Percentiles rank a stretch among this genome's conserved stretches.
phyloP scores from a whole-genome alignment of 2,888 invertebrate species.

The Pyrrhia umbra region DNA sequence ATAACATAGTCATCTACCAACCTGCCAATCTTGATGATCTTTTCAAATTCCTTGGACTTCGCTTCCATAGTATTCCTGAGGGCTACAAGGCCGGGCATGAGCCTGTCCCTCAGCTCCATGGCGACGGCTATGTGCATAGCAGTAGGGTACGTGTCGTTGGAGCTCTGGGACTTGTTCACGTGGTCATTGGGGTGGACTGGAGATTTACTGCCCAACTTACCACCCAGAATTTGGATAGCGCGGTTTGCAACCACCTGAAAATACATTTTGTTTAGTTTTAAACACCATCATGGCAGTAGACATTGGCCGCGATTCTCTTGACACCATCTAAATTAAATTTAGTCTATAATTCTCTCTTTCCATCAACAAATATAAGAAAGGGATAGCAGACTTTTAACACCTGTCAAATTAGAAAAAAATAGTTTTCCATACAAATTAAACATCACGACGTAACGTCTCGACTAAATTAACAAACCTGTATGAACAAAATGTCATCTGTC shows the following conservation, averaged over 20 bases:
- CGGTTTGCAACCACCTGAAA: constrained; percentile 95
- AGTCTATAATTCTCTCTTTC: no score
- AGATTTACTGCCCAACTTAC: constrained; percentile 97
- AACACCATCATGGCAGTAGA: not conserved
- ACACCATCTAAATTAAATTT: no score
- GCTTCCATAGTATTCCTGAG: constrained; percentile 93
- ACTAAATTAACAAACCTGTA: no score
- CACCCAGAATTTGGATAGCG: constrained; percentile 97
- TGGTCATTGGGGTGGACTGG: constrained; percentile 99
- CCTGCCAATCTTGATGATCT: constrained; percentile 98
- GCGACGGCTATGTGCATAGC: constrained; percentile 99
- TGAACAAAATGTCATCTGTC: no score
- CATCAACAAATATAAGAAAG: no score
- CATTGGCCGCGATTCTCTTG: no score
- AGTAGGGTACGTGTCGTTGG: constrained; percentile 99
- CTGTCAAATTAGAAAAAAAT: no score
- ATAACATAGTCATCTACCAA: constrained; percentile 57
- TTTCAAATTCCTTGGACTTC: constrained; percentile 95
- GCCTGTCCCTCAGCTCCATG: constrained; percentile 94
- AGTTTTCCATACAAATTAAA: no score
- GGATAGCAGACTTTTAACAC: no score
- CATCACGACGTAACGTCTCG: no score
- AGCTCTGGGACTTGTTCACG: constrained; percentile 99
- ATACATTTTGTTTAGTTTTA: not conserved
- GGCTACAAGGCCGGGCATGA: constrained; percentile 95